These are phyloP conservation scores for Siniperca knerii DNA, from an alignment of 2,113 vertebrate genomes.

Conservation along the genomic window DNA sequence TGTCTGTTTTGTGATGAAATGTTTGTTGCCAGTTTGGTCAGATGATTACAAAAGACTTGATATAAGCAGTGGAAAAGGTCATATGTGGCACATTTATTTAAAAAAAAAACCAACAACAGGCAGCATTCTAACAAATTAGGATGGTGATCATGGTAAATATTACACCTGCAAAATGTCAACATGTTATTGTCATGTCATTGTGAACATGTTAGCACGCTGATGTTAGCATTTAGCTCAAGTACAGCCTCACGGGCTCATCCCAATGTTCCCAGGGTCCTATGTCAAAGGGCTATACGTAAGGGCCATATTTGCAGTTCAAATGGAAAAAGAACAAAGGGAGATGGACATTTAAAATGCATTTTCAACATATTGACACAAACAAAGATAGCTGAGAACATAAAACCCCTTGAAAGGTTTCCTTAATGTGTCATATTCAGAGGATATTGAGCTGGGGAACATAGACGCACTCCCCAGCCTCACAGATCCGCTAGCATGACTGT, in stretches of 20 bases:
- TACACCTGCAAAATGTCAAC: neutral
- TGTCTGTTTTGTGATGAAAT: neutral
- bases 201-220: neutral
- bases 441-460: too few relatives aligned
- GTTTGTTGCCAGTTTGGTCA: neutral
- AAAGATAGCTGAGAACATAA: too few relatives aligned
- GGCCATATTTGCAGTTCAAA: too few relatives aligned
- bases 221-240: neutral
- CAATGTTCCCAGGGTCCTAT: too few relatives aligned
- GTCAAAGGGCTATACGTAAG: too few relatives aligned
- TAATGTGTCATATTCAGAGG: too few relatives aligned
- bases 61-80: neutral
- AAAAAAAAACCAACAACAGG: neutral
- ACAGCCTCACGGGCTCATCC: neutral
- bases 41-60: neutral
- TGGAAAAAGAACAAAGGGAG: too few relatives aligned
- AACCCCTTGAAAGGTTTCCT: too few relatives aligned
- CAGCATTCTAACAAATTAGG: neutral
- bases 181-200: neutral
- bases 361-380: too few relatives aligned
- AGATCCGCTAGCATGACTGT: neutral
- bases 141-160: neutral
- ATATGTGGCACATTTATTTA: neutral
- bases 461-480: neutral
- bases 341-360: too few relatives aligned